A percentile compares a stretch with the other conserved stretches of the same genome.
phyloP scores from a whole-genome alignment of 1,140 invertebrate genomes.

The Zaprionus capensis region DNA sequence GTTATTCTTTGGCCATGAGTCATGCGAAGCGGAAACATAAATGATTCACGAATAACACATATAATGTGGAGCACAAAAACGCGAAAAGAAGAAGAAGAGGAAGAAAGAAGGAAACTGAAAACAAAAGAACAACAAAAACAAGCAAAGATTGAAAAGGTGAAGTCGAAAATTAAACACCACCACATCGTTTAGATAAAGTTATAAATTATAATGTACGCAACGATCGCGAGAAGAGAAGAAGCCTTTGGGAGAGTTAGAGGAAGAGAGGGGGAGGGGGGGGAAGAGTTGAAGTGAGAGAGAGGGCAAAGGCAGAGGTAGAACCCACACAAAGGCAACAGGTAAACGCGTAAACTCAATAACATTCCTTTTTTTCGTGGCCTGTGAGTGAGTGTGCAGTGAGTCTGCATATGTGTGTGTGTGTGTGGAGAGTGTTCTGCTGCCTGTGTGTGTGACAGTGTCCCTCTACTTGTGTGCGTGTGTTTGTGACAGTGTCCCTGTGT shows the following conservation, averaged over 20 bases:
- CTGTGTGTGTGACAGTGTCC: neutral
- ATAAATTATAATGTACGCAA: conserved; percentile 80
- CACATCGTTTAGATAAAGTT: conserved; percentile 83
- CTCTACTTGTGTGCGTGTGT: neutral
- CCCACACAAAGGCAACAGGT: conserved; percentile 51
- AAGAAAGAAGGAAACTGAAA: conserved; percentile 16
- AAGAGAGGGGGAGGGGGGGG: neutral
- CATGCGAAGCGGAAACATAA: conserved; percentile 76
- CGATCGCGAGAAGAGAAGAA: conserved; percentile 51
- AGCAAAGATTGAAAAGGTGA: conserved; percentile 74
- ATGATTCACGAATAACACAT: conserved; percentile 63
- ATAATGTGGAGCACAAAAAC: conserved; percentile 33
- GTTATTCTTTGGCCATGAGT: conserved; percentile 53
- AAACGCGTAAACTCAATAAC: conserved; percentile 24
- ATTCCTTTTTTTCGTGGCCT: conserved; percentile 17
- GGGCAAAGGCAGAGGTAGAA: conserved; percentile 5
- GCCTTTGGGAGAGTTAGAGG: conserved; percentile 36
- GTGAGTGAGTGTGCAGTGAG: neutral
- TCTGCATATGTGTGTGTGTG: neutral
- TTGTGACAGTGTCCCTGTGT: neutral
- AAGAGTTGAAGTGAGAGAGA: too few species aligned
- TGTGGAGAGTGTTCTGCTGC: neutral
- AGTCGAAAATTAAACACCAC: conserved; percentile 83
- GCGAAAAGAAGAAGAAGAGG: conserved; percentile 42
- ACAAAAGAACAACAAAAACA: conserved; percentile 30